phyloP scores from a whole-genome alignment of 2,113 vertebrate species.

The Rhinolophus sinicus region DNA sequence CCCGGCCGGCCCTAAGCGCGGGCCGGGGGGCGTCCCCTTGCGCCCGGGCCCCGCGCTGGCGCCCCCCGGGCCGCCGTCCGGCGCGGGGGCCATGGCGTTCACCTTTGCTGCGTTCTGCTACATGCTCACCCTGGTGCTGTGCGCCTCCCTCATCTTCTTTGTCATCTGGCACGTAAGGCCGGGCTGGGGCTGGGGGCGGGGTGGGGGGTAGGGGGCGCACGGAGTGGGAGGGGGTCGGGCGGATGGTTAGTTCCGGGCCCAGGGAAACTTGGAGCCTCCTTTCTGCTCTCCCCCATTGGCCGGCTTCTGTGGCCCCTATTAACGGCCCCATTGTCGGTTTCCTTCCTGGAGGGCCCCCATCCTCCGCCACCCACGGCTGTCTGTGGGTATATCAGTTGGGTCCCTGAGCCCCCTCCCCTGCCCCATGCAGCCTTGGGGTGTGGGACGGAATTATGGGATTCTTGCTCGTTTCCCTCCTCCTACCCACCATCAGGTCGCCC shows the following conservation, averaged over 20 bases:
- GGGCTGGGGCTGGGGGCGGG: slow-evolving; percentile 60
- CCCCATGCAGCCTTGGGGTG: neutral
- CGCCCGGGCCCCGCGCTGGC: slow-evolving; percentile 75
- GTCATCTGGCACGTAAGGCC: slow-evolving; percentile 96
- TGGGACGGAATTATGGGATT: neutral
- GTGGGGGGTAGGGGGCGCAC: slow-evolving; percentile 27
- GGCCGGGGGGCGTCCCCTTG: slow-evolving; percentile 74
- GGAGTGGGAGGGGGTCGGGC: neutral
- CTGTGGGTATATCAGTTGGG: slow-evolving; percentile 49
- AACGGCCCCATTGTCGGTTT: neutral
- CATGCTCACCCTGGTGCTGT: slow-evolving; percentile 95
- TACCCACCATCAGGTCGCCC: neutral
- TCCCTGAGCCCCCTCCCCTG: slow-evolving; percentile 20
- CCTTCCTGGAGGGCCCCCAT: neutral
- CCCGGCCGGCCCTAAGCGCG: slow-evolving; percentile 72
- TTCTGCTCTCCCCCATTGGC: neutral
- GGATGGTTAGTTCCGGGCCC: neutral
- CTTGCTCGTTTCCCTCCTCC: neutral
- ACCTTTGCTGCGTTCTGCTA: slow-evolving; percentile 98
- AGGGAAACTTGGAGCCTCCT: slow-evolving; percentile 53
- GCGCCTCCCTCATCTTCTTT: slow-evolving; percentile 96
- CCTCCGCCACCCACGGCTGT: slow-evolving; percentile 48
- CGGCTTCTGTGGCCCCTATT: neutral
- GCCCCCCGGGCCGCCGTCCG: slow-evolving; percentile 75
- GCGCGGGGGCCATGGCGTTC: slow-evolving; percentile 85